Conservation (phyloP, 1,140 invertebrate species). For the Cydia splendana region DNA sequence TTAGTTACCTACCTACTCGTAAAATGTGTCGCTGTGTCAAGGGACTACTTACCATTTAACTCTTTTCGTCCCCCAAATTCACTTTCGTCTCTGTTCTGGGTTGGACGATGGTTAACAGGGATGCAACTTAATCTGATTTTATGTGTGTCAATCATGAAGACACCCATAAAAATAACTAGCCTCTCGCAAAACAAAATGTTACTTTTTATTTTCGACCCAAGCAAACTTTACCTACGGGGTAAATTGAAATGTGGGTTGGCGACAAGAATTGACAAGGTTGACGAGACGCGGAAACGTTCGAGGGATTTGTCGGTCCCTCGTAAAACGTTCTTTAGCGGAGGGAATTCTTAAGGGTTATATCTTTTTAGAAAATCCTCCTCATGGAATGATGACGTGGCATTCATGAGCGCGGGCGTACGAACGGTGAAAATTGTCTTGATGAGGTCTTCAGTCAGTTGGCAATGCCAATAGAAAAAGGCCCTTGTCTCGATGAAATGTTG, state of each 20-base stretch:
- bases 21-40: no score
- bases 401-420: not conserved
- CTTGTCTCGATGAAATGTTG: no score
- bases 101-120: not conserved
- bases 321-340: conserved; percentile 50
- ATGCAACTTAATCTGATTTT: not conserved
- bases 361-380: conserved; percentile 50
- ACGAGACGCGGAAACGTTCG: conserved; percentile 49
- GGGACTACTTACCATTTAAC: not conserved
- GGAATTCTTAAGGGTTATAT: conserved; percentile 39
- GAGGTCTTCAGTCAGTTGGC: no score
- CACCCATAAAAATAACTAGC: conserved; percentile 44
- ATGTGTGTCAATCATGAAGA: not conserved
- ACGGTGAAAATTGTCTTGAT: no score
- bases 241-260: conserved; percentile 55
- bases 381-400: conserved; percentile 43
- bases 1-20: no score
- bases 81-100: not conserved
- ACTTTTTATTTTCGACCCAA: conserved; percentile 43
- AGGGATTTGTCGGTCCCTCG: conserved; percentile 58
- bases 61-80: no score
- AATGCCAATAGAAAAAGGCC: no score
- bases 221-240: conserved; percentile 47
- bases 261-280: conserved; percentile 51
- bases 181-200: conserved; percentile 49